Conservation (phyloP, 2,888 invertebrate genomes). For the Hoplodrina blanda region DNA sequence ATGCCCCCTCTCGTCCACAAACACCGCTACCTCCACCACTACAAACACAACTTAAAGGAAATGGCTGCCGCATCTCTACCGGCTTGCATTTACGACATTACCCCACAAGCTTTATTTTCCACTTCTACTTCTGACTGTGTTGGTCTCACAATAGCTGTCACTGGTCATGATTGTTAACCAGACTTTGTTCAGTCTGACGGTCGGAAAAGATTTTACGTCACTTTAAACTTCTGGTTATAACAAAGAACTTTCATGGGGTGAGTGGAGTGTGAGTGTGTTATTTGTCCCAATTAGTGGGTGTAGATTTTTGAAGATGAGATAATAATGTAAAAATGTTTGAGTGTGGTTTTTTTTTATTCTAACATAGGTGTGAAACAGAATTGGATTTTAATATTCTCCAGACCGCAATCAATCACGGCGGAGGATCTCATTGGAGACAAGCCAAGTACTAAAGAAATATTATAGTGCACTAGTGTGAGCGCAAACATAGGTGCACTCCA, state of each 20-base stretch:
- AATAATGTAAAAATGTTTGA: not conserved
- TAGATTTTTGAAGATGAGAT: not conserved
- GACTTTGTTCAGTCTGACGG: constrained; percentile 58
- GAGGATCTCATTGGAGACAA: no score
- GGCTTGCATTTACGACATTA: constrained; percentile 70
- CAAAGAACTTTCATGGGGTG: constrained; percentile 37
- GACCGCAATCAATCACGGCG: no score
- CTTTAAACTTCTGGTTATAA: constrained; percentile 53
- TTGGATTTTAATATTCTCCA: no score
- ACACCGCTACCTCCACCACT: constrained; percentile 38
- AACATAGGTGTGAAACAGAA: no score
- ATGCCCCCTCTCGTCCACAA: constrained; percentile 1
- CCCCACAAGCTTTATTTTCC: constrained; percentile 73
- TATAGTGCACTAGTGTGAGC: no score
- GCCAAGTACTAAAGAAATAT: no score
- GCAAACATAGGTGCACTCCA: no score
- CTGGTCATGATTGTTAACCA: constrained; percentile 64
- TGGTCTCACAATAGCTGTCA: constrained; percentile 68
- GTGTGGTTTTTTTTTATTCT: no score
- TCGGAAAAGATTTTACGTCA: constrained; percentile 55
- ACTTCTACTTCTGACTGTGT: constrained; percentile 58
- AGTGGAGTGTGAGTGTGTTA: constrained; percentile 2
- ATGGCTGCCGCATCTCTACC: constrained; percentile 60
- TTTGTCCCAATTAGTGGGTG: not conserved
- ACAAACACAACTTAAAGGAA: constrained; percentile 54